A percentile compares a stretch with the other conserved stretches of the same genome.
Conservation (phyloP, 2,113 vertebrate genomes). For the Nerophis ophidion region DNA sequence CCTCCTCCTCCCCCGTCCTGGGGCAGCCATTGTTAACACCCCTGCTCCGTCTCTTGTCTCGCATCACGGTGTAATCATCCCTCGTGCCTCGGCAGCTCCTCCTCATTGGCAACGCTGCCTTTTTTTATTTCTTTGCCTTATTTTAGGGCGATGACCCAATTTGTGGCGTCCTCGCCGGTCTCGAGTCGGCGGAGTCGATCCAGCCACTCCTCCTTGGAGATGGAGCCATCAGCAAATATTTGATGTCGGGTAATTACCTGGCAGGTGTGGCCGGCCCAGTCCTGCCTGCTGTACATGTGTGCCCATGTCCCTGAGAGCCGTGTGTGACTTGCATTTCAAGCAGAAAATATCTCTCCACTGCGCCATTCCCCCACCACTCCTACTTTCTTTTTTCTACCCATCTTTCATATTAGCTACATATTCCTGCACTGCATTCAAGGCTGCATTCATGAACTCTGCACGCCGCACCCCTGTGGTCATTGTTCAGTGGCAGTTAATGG, state of each 20-base stretch:
- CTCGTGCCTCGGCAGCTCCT: conserved; percentile 23
- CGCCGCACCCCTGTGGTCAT: conserved; percentile 25
- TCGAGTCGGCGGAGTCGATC: conserved; percentile 35
- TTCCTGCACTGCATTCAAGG: conserved; percentile 24
- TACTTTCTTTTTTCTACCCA: conserved; percentile 26
- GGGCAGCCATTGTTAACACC: conserved; percentile 57
- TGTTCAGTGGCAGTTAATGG: conserved; percentile 42
- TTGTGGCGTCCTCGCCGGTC: conserved; percentile 36
- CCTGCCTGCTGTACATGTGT: conserved; percentile 18
- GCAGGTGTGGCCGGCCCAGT: conserved; percentile 17
- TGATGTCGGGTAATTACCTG: conserved; percentile 44
- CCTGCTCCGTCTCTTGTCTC: conserved; percentile 37
- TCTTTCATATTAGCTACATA: conserved; percentile 29
- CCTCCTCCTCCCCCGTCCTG: conserved; percentile 37
- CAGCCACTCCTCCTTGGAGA: conserved; percentile 34
- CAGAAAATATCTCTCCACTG: conserved; percentile 50
- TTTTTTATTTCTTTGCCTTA: conserved; percentile 33
- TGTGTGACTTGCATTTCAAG: conserved; percentile 61
- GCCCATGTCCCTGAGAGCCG: conserved; percentile 6
- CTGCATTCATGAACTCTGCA: conserved; percentile 15
- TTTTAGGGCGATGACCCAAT: conserved; percentile 28
- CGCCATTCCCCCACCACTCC: conserved; percentile 40
- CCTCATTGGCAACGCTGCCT: conserved; percentile 26
- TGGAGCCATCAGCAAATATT: conserved; percentile 46
- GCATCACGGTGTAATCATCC: conserved; percentile 41